These are phyloP conservation scores for Acromyrmex echinatior DNA, from an alignment of 1,140 invertebrate genomes.

Conservation along the genomic window DNA sequence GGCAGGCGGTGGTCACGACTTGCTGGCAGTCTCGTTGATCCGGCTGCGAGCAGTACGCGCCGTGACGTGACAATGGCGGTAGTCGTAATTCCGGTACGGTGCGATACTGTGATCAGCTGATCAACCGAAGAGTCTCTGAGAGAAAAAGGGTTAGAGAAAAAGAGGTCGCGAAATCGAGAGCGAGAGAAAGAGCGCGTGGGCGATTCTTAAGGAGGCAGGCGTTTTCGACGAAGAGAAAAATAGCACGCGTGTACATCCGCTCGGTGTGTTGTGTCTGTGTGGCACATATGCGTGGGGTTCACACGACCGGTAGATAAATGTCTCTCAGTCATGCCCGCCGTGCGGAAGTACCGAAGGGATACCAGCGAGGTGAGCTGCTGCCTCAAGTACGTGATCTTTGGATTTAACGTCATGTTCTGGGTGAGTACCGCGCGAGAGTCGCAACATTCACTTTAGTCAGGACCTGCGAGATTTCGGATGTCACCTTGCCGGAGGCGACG, in stretches of 20 bases:
- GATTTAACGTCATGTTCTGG: slow-evolving; percentile 99
- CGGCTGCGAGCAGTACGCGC: slow-evolving; percentile 74
- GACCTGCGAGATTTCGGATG: slow-evolving; percentile 7
- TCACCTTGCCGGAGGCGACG: background rate
- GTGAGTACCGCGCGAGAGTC: slow-evolving; percentile 88
- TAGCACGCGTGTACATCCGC: slow-evolving; percentile 52
- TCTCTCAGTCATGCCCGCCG: slow-evolving; percentile 80
- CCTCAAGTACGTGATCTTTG: slow-evolving; percentile 98
- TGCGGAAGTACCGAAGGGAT: slow-evolving; percentile 93
- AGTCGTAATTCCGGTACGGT: slow-evolving; percentile 74
- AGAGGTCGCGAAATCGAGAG: background rate
- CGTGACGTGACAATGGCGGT: slow-evolving; percentile 81
- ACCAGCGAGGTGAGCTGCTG: slow-evolving; percentile 98
- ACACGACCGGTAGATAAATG: slow-evolving; percentile 75
- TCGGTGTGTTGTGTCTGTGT: slow-evolving; percentile 56
- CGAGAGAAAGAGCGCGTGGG: background rate
- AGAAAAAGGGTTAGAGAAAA: background rate
- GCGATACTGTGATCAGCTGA: slow-evolving; percentile 80
- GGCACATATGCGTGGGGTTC: slow-evolving; percentile 75
- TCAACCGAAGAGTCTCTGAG: slow-evolving; percentile 59
- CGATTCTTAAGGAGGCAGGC: background rate
- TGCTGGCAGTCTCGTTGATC: slow-evolving; percentile 76
- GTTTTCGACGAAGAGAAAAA: background rate
- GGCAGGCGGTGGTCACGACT: slow-evolving; percentile 66
- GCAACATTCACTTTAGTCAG: slow-evolving; percentile 5